Percentiles rank a stretch among this genome's conserved stretches.
Conservation (phyloP, 2,888 invertebrate genomes). For the Octodonta nipae region DNA sequence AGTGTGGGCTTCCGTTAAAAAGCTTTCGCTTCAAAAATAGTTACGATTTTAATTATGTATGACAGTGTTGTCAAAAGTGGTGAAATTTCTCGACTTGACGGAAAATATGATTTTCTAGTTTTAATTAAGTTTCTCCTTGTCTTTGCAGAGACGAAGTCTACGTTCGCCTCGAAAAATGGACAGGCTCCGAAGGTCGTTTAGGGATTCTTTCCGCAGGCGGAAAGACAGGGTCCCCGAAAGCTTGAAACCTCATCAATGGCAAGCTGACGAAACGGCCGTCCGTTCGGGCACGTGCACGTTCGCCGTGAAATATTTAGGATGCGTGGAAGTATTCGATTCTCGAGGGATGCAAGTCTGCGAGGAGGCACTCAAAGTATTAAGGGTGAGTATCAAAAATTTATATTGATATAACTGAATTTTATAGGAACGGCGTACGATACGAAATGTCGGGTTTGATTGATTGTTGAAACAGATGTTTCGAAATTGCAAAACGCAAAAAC, state of each 20-base stretch:
- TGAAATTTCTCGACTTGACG: no score
- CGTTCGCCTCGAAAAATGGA: conserved; percentile 72
- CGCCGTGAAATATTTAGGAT: conserved; percentile 95
- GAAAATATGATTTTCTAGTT: no score
- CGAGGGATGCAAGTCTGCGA: conserved; percentile 99
- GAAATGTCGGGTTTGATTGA: no score
- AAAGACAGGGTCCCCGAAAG: conserved; percentile 78
- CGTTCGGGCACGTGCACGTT: conserved; percentile 93
- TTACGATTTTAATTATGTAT: no score
- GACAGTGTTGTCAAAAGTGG: no score
- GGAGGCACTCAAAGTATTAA: conserved; percentile 90
- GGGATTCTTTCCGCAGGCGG: conserved; percentile 85
- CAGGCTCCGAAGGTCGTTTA: conserved; percentile 74
- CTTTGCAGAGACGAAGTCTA: conserved; percentile 47
- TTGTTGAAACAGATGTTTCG: no score
- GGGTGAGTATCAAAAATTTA: conserved; percentile 60
- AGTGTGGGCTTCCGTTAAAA: no score
- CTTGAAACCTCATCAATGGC: conserved; percentile 95
- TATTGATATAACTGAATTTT: no score
- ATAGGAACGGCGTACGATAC: no score
- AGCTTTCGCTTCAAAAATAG: no score
- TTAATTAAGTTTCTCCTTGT: no score
- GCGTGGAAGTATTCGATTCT: conserved; percentile 98
- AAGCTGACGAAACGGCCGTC: conserved; percentile 93
- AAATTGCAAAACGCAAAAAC: no score